Percentiles rank a stretch among this genome's conserved stretches.
phyloP scores from a whole-genome alignment of 2,797 vertebrate species.

The Yasuhikotakia modesta region DNA sequence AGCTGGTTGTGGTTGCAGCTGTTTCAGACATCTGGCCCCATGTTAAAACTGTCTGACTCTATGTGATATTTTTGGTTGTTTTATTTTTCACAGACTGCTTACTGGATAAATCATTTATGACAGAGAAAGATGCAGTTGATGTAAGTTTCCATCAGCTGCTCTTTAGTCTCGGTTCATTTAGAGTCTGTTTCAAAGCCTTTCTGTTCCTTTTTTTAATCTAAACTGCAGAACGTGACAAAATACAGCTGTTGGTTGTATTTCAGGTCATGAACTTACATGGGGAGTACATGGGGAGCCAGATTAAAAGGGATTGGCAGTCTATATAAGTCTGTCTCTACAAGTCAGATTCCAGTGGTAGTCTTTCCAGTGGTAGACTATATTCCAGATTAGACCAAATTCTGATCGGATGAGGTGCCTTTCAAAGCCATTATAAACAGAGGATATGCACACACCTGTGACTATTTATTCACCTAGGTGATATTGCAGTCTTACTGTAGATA shows the following conservation, averaged over 20 bases:
- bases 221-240: not conserved
- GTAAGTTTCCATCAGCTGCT: slow-evolving; percentile 67
- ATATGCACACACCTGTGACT: not conserved
- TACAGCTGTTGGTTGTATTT: slow-evolving; percentile 2
- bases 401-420: not conserved
- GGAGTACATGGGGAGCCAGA: slow-evolving; percentile 97
- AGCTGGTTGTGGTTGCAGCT: no score
- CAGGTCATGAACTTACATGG: slow-evolving; percentile 95
- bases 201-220: not conserved
- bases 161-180: no score
- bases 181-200: no score
- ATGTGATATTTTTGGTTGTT: not conserved
- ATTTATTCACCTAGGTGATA: no score
- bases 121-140: slow-evolving; percentile 86
- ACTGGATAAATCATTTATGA: slow-evolving; percentile 87
- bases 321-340: no score
- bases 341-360: no score
- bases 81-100: slow-evolving; percentile 78
- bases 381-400: no score
- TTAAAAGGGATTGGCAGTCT: slow-evolving; percentile 75
- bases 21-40: no score
- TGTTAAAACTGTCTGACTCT: not conserved
- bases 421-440: not conserved
- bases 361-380: no score
- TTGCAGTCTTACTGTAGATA: not conserved